Percentiles rank a stretch among this genome's conserved stretches.
These are phyloP conservation scores for Periplaneta americana DNA, from an alignment of 1,140 invertebrate species.

Conservation along the genomic window DNA sequence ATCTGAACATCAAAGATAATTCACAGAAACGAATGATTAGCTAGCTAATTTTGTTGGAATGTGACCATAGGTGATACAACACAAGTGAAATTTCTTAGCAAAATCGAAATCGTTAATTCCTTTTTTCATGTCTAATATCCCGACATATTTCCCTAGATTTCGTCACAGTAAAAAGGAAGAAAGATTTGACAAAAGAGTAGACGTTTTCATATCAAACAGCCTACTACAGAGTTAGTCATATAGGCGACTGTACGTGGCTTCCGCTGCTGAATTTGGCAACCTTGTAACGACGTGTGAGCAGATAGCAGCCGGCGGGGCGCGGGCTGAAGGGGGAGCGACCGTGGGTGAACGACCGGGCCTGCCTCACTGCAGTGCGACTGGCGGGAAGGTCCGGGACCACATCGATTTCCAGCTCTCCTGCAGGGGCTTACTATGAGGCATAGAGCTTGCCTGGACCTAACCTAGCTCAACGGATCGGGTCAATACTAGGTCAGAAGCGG, in stretches of 20 bases:
- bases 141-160: too few species aligned
- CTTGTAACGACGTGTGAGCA: not conserved
- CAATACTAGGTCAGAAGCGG: slow-evolving; percentile 7
- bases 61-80: too few species aligned
- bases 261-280: not conserved
- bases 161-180: too few species aligned
- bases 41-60: too few species aligned
- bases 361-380: slow-evolving; percentile 39
- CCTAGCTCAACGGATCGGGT: slow-evolving; percentile 5
- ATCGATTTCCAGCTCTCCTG: slow-evolving; percentile 19
- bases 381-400: slow-evolving; percentile 34
- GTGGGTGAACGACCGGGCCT: slow-evolving; percentile 28
- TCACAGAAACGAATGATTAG: too few species aligned
- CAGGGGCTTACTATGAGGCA: not conserved
- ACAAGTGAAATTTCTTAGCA: too few species aligned
- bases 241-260: not conserved
- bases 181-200: too few species aligned
- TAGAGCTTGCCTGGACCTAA: not conserved
- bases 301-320: not conserved
- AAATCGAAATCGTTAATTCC: too few species aligned
- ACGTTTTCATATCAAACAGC: too few species aligned
- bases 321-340: not conserved
- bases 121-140: too few species aligned
- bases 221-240: too few species aligned
- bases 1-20: too few species aligned